Evolutionary conservation across 2,113 vertebrate genomes (phyloP).

Genomic region (Leptodactylus fuscus): DNA sequence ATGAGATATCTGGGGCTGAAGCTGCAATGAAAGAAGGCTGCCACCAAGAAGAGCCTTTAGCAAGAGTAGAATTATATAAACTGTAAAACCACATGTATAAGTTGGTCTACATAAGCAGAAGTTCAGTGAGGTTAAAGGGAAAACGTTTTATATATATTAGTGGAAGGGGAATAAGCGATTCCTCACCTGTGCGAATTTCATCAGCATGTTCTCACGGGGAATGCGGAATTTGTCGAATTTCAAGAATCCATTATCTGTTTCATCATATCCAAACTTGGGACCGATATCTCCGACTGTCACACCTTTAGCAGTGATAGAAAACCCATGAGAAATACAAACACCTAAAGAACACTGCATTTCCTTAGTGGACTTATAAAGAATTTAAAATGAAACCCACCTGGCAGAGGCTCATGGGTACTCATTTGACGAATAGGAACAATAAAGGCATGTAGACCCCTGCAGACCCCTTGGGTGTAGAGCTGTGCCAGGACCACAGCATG

Average conservation of each 20-base stretch:
- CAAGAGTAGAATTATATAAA: too few species aligned
- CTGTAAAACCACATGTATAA: too few species aligned
- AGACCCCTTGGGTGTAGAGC: constrained; percentile 87
- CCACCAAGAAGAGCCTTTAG: too few species aligned
- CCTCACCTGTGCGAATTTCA: constrained; percentile 93
- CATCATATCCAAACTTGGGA: constrained; percentile 95
- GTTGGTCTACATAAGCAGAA: too few species aligned
- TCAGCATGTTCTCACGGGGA: constrained; percentile 96
- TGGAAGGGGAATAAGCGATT: background rate
- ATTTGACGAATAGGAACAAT: constrained; percentile 89
- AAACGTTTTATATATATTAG: too few species aligned
- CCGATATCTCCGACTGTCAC: constrained; percentile 95
- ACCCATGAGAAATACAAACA: background rate
- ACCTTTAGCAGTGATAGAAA: constrained; percentile 71
- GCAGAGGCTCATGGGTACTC: constrained; percentile 88
- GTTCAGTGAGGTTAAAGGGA: too few species aligned
- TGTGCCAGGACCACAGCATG: constrained; percentile 96
- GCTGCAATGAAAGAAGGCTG: too few species aligned
- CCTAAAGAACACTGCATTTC: background rate
- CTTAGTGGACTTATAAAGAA: background rate
- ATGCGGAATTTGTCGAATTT: constrained; percentile 94
- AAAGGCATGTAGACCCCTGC: constrained; percentile 92
- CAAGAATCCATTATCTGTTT: constrained; percentile 95
- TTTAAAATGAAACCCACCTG: constrained; percentile 77
- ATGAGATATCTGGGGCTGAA: background rate